A percentile compares a stretch with the other conserved stretches of the same genome.
phyloP scores from a whole-genome alignment of 1,140 invertebrate species.

The Caenorhabditis inopinata region DNA sequence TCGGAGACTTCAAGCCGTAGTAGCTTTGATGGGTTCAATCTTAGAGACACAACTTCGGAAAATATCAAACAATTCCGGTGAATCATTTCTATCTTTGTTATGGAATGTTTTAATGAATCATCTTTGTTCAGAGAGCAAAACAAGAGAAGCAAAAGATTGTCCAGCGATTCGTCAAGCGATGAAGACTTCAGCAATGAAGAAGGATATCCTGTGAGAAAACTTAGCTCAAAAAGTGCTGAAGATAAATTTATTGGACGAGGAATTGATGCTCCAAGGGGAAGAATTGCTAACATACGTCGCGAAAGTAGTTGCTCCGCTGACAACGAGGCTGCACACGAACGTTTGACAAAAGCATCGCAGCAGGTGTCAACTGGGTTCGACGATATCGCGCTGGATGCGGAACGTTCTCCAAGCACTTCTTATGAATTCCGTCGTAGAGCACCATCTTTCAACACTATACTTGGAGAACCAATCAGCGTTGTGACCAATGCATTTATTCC shows the following conservation, averaged over 20 bases:
- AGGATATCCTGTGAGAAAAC: not conserved
- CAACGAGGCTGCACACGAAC: constrained; percentile 46
- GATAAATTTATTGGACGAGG: not conserved
- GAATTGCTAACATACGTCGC: constrained; percentile 49
- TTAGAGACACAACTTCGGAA: not conserved
- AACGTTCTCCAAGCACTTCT: not conserved
- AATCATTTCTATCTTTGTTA: not conserved
- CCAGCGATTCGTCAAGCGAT: not conserved
- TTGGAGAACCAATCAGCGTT: constrained; percentile 45
- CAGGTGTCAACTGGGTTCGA: constrained; percentile 46
- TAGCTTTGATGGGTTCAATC: not conserved
- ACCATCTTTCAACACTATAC: not conserved
- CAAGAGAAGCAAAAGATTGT: too few species aligned
- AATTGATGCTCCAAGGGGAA: constrained; percentile 40
- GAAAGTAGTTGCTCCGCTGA: constrained; percentile 48
- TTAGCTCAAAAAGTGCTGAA: not conserved
- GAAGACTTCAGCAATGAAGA: not conserved
- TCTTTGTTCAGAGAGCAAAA: too few species aligned
- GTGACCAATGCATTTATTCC: constrained; percentile 36
- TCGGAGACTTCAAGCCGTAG: not conserved
- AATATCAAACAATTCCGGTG: not conserved
- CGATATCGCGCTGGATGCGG: not conserved
- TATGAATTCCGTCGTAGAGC: not conserved
- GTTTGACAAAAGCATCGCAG: constrained; percentile 39
- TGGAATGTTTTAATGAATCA: too few species aligned